Evolutionary conservation across 2,888 invertebrate genomes (phyloP).

Genomic region (Hyposoter didymator): DNA sequence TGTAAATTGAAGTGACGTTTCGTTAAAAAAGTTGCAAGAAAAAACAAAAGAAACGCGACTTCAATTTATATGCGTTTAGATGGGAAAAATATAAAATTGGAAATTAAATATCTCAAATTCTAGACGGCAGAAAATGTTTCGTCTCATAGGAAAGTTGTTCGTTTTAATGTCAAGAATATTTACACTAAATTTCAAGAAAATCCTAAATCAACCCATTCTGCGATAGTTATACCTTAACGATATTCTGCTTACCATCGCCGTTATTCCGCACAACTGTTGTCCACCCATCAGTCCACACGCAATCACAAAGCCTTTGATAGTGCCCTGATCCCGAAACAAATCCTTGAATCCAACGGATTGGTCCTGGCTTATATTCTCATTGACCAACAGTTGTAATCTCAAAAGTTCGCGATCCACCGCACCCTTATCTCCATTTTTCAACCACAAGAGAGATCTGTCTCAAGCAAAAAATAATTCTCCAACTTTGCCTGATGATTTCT

Average conservation of each 20-base stretch:
- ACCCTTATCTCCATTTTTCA: conserved; percentile 76
- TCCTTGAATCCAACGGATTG: conserved; percentile 77
- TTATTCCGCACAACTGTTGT: conserved; percentile 84
- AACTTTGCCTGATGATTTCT: background rate
- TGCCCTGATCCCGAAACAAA: conserved; percentile 80
- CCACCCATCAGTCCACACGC: conserved; percentile 81
- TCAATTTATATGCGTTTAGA: too few relatives aligned
- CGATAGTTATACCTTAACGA: too few relatives aligned
- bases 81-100: too few relatives aligned
- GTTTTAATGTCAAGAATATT: too few relatives aligned
- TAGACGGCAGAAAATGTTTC: too few relatives aligned
- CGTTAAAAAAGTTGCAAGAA: too few relatives aligned
- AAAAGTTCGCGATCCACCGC: conserved; percentile 76
- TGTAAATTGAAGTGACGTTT: too few relatives aligned
- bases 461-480: background rate
- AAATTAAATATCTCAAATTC: too few relatives aligned
- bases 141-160: too few relatives aligned
- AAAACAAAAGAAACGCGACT: too few relatives aligned
- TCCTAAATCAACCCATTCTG: too few relatives aligned
- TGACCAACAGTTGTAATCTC: conserved; percentile 74
- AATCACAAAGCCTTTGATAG: conserved; percentile 81
- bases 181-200: too few relatives aligned
- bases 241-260: conserved; percentile 82
- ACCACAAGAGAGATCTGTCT: conserved; percentile 77
- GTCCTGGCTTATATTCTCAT: conserved; percentile 69